phyloP scores from a whole-genome alignment of 2,797 vertebrate species.

The Enteromius treurensis region DNA sequence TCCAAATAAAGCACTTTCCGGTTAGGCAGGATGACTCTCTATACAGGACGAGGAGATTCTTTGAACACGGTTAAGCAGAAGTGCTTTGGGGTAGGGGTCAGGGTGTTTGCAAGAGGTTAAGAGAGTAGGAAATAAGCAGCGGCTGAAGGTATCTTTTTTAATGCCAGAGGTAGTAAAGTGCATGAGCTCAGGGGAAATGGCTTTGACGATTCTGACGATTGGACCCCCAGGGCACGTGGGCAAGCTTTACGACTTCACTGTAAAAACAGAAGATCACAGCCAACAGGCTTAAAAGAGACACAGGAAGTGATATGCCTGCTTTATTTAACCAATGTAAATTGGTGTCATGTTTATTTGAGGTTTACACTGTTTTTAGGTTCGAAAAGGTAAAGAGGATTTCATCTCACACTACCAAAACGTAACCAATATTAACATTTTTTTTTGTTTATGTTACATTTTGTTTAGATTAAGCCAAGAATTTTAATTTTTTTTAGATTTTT shows the following conservation, averaged over 20 bases:
- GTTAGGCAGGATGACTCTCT: background rate
- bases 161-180: slow-evolving; percentile 55
- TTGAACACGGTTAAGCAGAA: slow-evolving; percentile 36
- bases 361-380: background rate
- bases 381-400: background rate
- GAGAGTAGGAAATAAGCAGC: slow-evolving; percentile 52
- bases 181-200: slow-evolving; percentile 54
- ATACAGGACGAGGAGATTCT: slow-evolving; percentile 12
- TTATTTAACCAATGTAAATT: background rate
- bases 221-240: slow-evolving; percentile 15
- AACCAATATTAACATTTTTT: background rate
- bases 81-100: slow-evolving; percentile 33
- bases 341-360: background rate
- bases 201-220: slow-evolving; percentile 47
- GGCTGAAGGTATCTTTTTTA: slow-evolving; percentile 51
- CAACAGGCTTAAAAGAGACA: slow-evolving; percentile 30
- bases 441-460: background rate
- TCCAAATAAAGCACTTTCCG: slow-evolving; percentile 15
- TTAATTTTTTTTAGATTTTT: background rate
- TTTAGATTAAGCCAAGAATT: background rate
- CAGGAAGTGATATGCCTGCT: slow-evolving; percentile 50
- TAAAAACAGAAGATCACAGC: slow-evolving; percentile 54
- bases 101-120: slow-evolving; percentile 44
- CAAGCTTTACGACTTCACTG: slow-evolving; percentile 58
- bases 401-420: background rate